Evolutionary conservation across 1,140 invertebrate genomes (phyloP).

Genomic region (Lepidotrigona ventralis): DNA sequence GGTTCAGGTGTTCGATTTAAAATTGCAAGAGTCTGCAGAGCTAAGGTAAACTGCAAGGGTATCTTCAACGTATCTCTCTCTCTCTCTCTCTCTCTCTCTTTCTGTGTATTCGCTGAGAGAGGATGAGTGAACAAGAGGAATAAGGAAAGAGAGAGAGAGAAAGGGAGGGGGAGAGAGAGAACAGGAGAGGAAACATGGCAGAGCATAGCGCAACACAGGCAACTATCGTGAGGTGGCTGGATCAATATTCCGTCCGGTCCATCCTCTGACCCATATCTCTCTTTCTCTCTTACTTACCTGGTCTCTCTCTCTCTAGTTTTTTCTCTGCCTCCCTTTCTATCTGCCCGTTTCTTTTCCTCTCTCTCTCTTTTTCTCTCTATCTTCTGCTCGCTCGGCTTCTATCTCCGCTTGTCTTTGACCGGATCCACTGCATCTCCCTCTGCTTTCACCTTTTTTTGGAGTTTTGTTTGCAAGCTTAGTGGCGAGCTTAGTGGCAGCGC

Average conservation of each 20-base stretch:
- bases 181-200: slow-evolving; percentile 60
- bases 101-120: slow-evolving; percentile 33
- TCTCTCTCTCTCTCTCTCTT: background rate
- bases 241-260: slow-evolving; percentile 80
- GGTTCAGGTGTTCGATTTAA: slow-evolving; percentile 49
- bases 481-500: too few species aligned
- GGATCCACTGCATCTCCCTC: background rate
- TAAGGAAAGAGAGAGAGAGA: background rate
- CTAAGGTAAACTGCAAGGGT: slow-evolving; percentile 54
- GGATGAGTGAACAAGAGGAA: background rate
- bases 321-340: slow-evolving; percentile 5
- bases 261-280: slow-evolving; percentile 79
- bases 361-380: background rate
- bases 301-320: slow-evolving; percentile 37
- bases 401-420: slow-evolving; percentile 39
- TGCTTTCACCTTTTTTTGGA: slow-evolving; percentile 9
- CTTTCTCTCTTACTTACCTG: slow-evolving; percentile 73
- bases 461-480: background rate
- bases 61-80: background rate
- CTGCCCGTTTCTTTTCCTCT: slow-evolving; percentile 11
- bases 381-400: background rate
- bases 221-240: slow-evolving; percentile 76
- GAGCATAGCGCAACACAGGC: slow-evolving; percentile 70
- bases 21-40: slow-evolving; percentile 38
- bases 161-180: background rate